phyloP scores from a whole-genome alignment of 2,113 vertebrate species.

The Anguilla rostrata region DNA sequence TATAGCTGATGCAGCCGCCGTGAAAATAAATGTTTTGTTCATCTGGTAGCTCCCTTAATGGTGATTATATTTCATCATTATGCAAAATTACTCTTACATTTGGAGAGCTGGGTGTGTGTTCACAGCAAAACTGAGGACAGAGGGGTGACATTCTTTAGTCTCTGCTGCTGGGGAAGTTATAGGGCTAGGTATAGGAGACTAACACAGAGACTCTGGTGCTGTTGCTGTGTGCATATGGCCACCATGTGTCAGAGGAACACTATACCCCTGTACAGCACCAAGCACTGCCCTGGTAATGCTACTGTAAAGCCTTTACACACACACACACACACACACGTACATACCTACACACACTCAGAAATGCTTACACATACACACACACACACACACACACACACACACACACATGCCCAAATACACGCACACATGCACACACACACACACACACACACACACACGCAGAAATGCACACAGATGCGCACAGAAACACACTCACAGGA shows the following conservation, averaged over 20 bases:
- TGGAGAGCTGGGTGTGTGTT: constrained; percentile 31
- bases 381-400: no score
- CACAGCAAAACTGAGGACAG: constrained; percentile 38
- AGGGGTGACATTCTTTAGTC: constrained; percentile 28
- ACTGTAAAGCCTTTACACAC: constrained; percentile 14
- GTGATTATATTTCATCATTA: constrained; percentile 37
- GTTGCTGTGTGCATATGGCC: constrained; percentile 39
- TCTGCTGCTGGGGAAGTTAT: constrained; percentile 18
- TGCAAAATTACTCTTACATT: constrained; percentile 37
- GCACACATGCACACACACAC: no score
- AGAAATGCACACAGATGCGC: background rate
- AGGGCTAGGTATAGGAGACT: background rate
- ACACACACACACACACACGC: no score
- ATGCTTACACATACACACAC: no score
- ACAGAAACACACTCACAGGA: no score
- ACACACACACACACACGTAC: no score
- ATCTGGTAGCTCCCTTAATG: constrained; percentile 20
- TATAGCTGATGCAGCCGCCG: constrained; percentile 12
- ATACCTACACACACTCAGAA: no score
- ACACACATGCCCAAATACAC: no score
- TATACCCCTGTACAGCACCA: background rate
- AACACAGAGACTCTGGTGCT: background rate
- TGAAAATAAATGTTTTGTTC: constrained; percentile 45
- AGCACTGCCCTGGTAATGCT: background rate
- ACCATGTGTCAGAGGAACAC: constrained; percentile 25